A percentile compares a stretch with the other conserved stretches of the same genome.
Evolutionary conservation across 2,797 vertebrate genomes (phyloP).

Genomic region (Gambelia wislizenii): DNA sequence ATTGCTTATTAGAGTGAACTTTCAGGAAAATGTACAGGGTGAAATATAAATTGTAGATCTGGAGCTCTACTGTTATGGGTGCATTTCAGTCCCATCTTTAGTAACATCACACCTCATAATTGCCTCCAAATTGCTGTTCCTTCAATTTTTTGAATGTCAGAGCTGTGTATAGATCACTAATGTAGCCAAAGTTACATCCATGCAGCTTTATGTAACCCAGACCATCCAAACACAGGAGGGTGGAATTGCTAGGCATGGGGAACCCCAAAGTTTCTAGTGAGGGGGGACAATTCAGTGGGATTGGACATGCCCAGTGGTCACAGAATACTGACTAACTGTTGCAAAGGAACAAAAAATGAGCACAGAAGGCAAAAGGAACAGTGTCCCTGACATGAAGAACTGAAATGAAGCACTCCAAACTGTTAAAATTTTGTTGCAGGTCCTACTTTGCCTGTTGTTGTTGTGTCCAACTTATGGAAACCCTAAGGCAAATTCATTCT

Average conservation of each 20-base stretch:
- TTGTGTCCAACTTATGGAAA: slow-evolving; percentile 5
- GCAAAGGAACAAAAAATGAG: background rate
- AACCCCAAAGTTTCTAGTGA: no score
- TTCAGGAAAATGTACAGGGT: background rate
- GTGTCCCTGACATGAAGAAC: background rate
- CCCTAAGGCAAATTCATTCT: slow-evolving; percentile 53
- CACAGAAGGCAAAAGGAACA: background rate
- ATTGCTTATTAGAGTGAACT: background rate
- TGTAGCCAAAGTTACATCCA: background rate
- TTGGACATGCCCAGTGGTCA: background rate
- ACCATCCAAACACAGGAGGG: no score
- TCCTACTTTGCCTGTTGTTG: background rate
- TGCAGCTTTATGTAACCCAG: no score
- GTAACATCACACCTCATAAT: background rate
- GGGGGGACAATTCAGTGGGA: background rate
- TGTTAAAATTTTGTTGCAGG: background rate
- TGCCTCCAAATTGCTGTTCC: background rate
- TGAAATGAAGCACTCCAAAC: background rate
- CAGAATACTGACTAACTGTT: background rate
- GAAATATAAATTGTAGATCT: background rate
- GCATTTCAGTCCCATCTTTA: background rate
- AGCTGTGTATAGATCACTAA: background rate
- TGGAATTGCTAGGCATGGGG: no score
- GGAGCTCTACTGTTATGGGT: background rate
- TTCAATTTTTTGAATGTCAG: background rate